phyloP scores from a whole-genome alignment of 2,113 vertebrate species.

The Pungitius pungitius region DNA sequence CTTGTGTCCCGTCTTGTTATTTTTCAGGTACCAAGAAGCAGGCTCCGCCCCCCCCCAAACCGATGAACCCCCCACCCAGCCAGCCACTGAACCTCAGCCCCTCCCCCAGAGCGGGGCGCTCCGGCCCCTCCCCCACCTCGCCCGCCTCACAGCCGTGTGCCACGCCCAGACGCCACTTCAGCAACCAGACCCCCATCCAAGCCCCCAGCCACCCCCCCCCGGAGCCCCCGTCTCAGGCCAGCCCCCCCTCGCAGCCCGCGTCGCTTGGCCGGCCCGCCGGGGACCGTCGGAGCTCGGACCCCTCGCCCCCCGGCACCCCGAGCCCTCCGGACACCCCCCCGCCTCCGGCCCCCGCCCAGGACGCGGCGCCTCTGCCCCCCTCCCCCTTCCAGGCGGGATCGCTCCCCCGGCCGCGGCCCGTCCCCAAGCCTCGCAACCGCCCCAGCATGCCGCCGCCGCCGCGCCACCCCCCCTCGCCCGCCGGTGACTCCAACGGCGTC shows the following conservation, averaged over 20 bases:
- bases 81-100: slow-evolving; percentile 85
- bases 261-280: slow-evolving; percentile 44
- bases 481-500: slow-evolving; percentile 62
- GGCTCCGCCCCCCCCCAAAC: slow-evolving; percentile 94
- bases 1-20: too few relatives aligned
- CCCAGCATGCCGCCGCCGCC: slow-evolving; percentile 92
- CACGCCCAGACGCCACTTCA: slow-evolving; percentile 85
- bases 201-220: slow-evolving; percentile 94
- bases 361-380: slow-evolving; percentile 64
- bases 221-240: slow-evolving; percentile 86
- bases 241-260: slow-evolving; percentile 69
- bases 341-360: slow-evolving; percentile 62
- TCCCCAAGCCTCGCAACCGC: slow-evolving; percentile 92
- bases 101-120: slow-evolving; percentile 79
- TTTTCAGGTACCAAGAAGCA: slow-evolving; percentile 94
- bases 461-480: slow-evolving; percentile 83
- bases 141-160: slow-evolving; percentile 79
- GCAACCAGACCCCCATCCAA: slow-evolving; percentile 88
- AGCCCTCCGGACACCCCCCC: slow-evolving; percentile 91
- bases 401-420: slow-evolving; percentile 86
- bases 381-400: slow-evolving; percentile 82
- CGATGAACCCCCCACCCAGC: slow-evolving; percentile 86
- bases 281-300: slow-evolving; percentile 81
- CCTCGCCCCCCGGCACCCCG: slow-evolving; percentile 87
- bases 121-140: slow-evolving; percentile 77